These are phyloP conservation scores for Phylloscopus trochiloides DNA, from an alignment of 2,113 vertebrate species.

Conservation along the genomic window DNA sequence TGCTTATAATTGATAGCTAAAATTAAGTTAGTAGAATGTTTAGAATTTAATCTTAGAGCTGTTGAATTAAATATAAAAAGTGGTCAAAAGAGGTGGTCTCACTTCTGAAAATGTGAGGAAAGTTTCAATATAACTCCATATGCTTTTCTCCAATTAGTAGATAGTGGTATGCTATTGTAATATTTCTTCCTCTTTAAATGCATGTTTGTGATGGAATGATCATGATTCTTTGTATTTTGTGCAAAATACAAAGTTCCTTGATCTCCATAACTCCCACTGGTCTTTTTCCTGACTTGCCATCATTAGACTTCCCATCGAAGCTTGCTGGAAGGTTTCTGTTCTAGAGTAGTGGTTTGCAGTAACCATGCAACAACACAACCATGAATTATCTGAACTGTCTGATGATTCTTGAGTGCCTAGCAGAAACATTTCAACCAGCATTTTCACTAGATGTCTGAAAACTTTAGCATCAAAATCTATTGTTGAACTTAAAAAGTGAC, in stretches of 20 bases:
- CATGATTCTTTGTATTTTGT: background rate
- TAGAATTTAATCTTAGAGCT: background rate
- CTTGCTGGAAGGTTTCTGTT: background rate
- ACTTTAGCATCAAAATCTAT: background rate
- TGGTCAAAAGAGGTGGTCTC: background rate
- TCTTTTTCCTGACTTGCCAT: background rate
- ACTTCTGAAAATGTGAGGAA: background rate
- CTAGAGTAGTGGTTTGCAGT: background rate
- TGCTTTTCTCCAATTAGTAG: background rate
- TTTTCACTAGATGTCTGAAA: background rate
- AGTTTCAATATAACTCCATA: background rate
- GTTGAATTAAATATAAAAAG: background rate
- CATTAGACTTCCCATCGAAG: background rate
- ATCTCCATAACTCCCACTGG: background rate
- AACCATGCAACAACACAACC: background rate
- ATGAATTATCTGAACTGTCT: background rate
- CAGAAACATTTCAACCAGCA: background rate
- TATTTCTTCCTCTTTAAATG: background rate
- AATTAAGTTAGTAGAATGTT: background rate
- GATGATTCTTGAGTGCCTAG: background rate
- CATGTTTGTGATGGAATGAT: background rate
- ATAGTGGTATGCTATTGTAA: background rate
- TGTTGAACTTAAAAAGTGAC: background rate
- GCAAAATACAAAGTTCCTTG: background rate
- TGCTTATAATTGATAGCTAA: background rate